Base-by-base conservation (phyloP, 1,140 invertebrate genomes). In the Zaprionus nigranus region DNA sequence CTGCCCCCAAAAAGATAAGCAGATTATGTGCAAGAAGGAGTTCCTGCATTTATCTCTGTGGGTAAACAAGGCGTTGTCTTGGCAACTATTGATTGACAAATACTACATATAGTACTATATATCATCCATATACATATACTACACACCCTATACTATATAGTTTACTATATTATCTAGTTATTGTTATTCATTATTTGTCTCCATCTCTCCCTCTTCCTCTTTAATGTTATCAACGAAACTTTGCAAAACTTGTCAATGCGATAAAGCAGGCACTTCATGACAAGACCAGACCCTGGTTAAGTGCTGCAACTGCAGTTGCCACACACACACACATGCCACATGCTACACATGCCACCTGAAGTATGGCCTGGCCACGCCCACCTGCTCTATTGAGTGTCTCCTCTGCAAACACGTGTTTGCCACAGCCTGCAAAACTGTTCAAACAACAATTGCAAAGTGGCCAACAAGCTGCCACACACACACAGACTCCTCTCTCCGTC, bases 371-470 rank as follows among this genome's bases (percentile, higher is more conserved):
- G 28, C 15, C 9, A 30, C 28, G 24, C 12, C 26, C 26, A 30
- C 60, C n/a, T 22, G n/a, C 28, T 26, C 15, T 34, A 9, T 34
- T 34, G 30, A 34, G 7, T 36, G 34, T 5, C 12, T 49, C 17
- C 3, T 2, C 17, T 28, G 1, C 54, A 66, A 75, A 75, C 76
- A 78, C 75, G 73, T 78, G 76, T 78, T 75, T 70, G 60, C 11
- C 72, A 75, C 60, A n/a, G 40, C 20, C 59, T 57, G 54, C 49
- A 77, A 73, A 46, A 71, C 36, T 61, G 74, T 56, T 57, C 57
- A 76, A 65, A 61, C 69, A 65, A 66, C 53, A 56, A 38, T 54
- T 58, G 43, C 59, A 73, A 67, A 67, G 65, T 60, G 63, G 56
- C 46, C 71, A 61, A 67, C 57, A 61, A 67, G 63, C 46, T 72